Evolutionary conservation across 2,888 invertebrate species (phyloP).

Genomic region (Callyntrura guangdongensis): DNA sequence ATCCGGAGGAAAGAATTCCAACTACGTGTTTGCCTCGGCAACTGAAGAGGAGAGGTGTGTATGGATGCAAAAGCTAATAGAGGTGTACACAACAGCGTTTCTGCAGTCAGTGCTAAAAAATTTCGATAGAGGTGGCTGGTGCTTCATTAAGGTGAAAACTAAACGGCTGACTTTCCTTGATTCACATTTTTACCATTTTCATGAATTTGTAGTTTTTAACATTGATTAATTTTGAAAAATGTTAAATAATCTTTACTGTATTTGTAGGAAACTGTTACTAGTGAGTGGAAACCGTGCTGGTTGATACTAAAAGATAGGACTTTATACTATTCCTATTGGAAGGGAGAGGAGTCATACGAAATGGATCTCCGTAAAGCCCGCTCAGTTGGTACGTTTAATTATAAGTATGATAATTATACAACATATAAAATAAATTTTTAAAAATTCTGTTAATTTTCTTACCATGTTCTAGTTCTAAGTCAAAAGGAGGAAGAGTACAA

Average conservation of each 20-base stretch:
- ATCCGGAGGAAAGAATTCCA: slow-evolving; percentile 75
- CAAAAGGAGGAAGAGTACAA: slow-evolving; percentile 81
- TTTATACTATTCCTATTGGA: slow-evolving; percentile 88
- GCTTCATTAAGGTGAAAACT: slow-evolving; percentile 88
- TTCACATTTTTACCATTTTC: not conserved
- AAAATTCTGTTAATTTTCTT: too few species aligned
- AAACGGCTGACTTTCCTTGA: not conserved
- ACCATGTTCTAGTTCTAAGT: slow-evolving; percentile 65
- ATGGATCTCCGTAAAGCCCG: slow-evolving; percentile 93
- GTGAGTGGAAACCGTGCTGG: slow-evolving; percentile 92
- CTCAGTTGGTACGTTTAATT: slow-evolving; percentile 89
- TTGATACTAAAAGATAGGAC: slow-evolving; percentile 90
- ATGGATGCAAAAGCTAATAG: slow-evolving; percentile 93
- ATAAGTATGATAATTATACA: not conserved
- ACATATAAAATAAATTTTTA: too few species aligned
- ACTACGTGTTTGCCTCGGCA: slow-evolving; percentile 85
- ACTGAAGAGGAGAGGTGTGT: slow-evolving; percentile 86
- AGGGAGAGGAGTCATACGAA: slow-evolving; percentile 87
- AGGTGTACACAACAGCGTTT: slow-evolving; percentile 90
- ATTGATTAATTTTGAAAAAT: not conserved
- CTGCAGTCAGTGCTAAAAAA: slow-evolving; percentile 90
- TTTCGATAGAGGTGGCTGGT: slow-evolving; percentile 93
- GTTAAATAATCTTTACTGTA: not conserved
- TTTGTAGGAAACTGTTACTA: slow-evolving; percentile 82
- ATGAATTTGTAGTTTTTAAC: not conserved